Conservation (phyloP, 2,888 invertebrate species). For the Sarcophaga rosellei region DNA sequence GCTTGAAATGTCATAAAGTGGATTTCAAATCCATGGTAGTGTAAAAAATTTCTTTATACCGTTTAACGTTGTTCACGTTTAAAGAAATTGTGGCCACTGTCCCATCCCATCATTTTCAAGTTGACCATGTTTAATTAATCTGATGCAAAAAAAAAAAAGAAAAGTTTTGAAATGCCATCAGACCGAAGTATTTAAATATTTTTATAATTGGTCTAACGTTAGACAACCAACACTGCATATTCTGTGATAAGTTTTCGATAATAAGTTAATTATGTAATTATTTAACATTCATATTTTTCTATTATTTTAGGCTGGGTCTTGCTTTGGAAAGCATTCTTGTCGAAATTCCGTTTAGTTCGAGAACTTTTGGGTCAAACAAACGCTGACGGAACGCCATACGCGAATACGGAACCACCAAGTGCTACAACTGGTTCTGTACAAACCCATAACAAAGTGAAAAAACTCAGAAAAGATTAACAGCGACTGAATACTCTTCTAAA, state of each 20-base stretch:
- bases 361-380: slow-evolving; percentile 90
- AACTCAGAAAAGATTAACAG: slow-evolving; percentile 81
- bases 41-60: no score
- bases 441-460: slow-evolving; percentile 81
- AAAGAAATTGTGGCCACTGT: no score
- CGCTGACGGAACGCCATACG: slow-evolving; percentile 82
- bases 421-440: slow-evolving; percentile 56
- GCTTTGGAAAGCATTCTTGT: slow-evolving; percentile 95
- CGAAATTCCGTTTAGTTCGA: slow-evolving; percentile 92
- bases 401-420: slow-evolving; percentile 72
- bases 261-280: not conserved
- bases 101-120: no score
- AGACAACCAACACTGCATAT: not conserved
- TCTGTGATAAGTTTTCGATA: not conserved
- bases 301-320: slow-evolving; percentile 91
- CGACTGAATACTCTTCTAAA: slow-evolving; percentile 4
- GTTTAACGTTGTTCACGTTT: no score
- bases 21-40: no score
- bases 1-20: no score
- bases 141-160: no score
- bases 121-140: no score
- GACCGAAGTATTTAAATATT: no score
- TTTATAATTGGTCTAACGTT: no score
- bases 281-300: slow-evolving; percentile 48
- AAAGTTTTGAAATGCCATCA: no score